These are phyloP conservation scores for Gibbula magus DNA, from an alignment of 2,888 invertebrate species.

Conservation along the genomic window DNA sequence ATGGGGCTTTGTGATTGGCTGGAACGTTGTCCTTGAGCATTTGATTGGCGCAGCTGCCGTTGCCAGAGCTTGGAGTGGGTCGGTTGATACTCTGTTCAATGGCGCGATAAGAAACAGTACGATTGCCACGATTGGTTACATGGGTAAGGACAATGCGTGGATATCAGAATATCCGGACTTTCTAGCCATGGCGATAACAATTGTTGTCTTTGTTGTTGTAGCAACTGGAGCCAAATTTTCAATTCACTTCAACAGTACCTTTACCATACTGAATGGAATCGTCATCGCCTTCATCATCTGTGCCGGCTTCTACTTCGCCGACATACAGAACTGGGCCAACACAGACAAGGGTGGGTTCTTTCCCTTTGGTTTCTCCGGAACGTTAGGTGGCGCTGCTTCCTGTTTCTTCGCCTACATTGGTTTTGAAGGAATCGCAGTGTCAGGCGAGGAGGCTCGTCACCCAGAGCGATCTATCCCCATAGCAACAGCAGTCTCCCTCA, in stretches of 20 bases:
- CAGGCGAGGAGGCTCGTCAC: conserved; percentile 74
- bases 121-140: conserved; percentile 62
- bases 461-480: conserved; percentile 74
- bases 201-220: conserved; percentile 77
- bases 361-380: conserved; percentile 74
- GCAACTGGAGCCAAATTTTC: conserved; percentile 74
- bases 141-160: conserved; percentile 55
- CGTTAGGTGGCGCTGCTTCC: conserved; percentile 74
- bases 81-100: conserved; percentile 74
- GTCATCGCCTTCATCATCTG: conserved; percentile 74
- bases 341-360: conserved; percentile 72
- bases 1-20: conserved; percentile 90
- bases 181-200: conserved; percentile 71
- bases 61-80: conserved; percentile 76
- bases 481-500: conserved; percentile 68
- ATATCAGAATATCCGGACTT: conserved; percentile 75
- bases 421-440: conserved; percentile 75
- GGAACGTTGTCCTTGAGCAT: conserved; percentile 84
- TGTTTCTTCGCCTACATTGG: conserved; percentile 76
- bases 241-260: conserved; percentile 73
- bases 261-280: conserved; percentile 73
- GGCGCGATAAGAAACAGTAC: conserved; percentile 75
- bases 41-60: conserved; percentile 79
- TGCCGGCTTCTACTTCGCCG: conserved; percentile 90
- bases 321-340: conserved; percentile 86